Percentiles rank a stretch among this genome's conserved stretches.
phyloP scores from a whole-genome alignment of 2,797 vertebrate species.

The Oophaga sylvatica region DNA sequence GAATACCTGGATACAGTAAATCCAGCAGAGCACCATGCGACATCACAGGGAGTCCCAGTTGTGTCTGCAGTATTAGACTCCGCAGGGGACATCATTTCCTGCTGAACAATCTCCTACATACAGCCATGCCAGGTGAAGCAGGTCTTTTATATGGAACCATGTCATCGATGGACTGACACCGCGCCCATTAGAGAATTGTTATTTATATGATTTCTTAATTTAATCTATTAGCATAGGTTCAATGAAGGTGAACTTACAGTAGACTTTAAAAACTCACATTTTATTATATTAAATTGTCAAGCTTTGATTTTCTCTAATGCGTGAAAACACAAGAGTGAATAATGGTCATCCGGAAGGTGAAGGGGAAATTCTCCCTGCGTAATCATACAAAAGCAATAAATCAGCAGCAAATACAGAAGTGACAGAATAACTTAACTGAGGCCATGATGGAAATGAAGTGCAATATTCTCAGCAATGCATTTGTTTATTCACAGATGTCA shows the following conservation, averaged over 20 bases:
- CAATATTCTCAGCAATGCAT: slow-evolving; percentile 10
- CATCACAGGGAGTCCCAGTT: no score
- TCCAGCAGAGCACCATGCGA: no score
- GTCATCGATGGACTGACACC: neutral
- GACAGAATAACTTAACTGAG: neutral
- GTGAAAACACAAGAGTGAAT: neutral
- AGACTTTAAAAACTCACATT: neutral
- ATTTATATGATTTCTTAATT: neutral
- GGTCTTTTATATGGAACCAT: neutral
- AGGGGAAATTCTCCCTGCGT: neutral
- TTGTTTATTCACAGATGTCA: slow-evolving; percentile 37
- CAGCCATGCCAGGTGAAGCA: neutral
- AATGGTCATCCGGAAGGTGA: neutral
- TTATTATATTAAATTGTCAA: neutral
- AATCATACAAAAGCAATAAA: slow-evolving; percentile 6
- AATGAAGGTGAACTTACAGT: neutral
- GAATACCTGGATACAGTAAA: neutral
- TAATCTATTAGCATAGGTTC: neutral
- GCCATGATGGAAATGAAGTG: slow-evolving; percentile 25
- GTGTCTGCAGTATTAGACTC: neutral
- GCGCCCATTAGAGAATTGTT: neutral
- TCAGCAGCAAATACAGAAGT: neutral
- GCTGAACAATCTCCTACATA: neutral
- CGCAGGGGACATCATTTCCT: neutral
- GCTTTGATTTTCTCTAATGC: neutral